Evolutionary conservation across 2,113 vertebrate species (phyloP).

Genomic region (Embiotoca jacksoni): DNA sequence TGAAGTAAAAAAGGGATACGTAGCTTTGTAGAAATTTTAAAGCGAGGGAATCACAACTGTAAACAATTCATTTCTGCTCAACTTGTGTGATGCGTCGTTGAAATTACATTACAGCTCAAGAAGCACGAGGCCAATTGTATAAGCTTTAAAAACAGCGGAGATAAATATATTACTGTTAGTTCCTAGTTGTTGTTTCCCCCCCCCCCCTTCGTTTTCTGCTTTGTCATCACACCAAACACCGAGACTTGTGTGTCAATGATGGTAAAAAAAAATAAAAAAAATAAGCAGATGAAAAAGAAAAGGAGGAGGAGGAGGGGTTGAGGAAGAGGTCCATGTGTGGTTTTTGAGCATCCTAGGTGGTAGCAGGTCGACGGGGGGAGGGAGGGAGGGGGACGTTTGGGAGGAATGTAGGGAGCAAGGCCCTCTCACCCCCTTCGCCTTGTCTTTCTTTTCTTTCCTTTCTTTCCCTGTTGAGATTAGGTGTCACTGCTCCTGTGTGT

Average conservation of each 20-base stretch:
- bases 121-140: no score
- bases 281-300: conserved; percentile 46
- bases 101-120: no score
- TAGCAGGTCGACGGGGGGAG: conserved; percentile 84
- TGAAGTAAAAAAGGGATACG: not conserved
- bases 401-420: conserved; percentile 91
- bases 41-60: not conserved
- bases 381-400: conserved; percentile 73
- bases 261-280: conserved; percentile 16
- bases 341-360: conserved; percentile 84
- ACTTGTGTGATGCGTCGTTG: no score
- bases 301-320: not conserved
- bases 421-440: conserved; percentile 64
- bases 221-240: conserved; percentile 54
- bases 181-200: not conserved
- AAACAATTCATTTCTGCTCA: no score
- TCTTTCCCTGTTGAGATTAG: conserved; percentile 61
- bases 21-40: not conserved
- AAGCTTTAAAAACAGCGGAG: no score
- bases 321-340: conserved; percentile 51
- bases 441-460: conserved; percentile 39
- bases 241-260: conserved; percentile 43
- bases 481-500: conserved; percentile 70
- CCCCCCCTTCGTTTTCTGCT: conserved; percentile 31
- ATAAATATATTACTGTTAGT: no score